Conservation (phyloP, 2,797 vertebrate species). For the Anas bahamensis region DNA sequence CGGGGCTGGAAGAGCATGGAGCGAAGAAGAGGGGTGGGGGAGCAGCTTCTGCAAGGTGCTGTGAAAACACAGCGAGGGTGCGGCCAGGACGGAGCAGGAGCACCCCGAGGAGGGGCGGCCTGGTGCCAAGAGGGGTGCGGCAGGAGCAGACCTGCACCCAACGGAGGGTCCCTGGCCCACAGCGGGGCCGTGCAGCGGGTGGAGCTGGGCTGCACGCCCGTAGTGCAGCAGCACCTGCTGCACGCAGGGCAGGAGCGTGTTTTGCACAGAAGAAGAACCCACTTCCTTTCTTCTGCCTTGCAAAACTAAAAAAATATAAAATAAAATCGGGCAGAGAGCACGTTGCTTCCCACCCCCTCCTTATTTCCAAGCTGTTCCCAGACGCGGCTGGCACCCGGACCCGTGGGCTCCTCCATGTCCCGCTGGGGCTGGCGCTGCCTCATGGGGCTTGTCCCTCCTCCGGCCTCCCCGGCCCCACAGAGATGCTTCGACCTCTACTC, state of each 20-base stretch:
- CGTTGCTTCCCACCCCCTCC: not conserved
- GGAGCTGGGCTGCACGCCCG: conserved; percentile 58
- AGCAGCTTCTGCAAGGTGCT: not conserved
- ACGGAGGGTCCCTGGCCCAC: not conserved
- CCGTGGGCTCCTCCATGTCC: not conserved
- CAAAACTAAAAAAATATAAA: conserved; percentile 10
- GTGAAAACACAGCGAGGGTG: not conserved
- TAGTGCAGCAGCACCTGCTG: conserved; percentile 55
- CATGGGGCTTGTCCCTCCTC: not conserved
- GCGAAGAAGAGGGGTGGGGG: not conserved
- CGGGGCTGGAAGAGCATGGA: not conserved
- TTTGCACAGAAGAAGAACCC: conserved; percentile 67
- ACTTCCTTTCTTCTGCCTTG: conserved; percentile 59
- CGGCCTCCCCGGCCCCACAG: fast-evolving
- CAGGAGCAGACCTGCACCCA: not conserved
- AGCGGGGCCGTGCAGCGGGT: conserved; percentile 21
- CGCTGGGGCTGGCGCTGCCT: not conserved
- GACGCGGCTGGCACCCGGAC: fast-evolving
- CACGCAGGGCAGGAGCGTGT: conserved; percentile 24
- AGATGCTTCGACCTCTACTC: not conserved
- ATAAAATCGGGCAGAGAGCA: not conserved
- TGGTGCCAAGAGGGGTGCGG: fast-evolving
- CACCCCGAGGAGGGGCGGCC: not conserved
- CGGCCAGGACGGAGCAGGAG: not conserved
- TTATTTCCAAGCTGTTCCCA: not conserved